These are phyloP conservation scores for Diaperis boleti DNA, from an alignment of 2,888 invertebrate species.

Conservation along the genomic window DNA sequence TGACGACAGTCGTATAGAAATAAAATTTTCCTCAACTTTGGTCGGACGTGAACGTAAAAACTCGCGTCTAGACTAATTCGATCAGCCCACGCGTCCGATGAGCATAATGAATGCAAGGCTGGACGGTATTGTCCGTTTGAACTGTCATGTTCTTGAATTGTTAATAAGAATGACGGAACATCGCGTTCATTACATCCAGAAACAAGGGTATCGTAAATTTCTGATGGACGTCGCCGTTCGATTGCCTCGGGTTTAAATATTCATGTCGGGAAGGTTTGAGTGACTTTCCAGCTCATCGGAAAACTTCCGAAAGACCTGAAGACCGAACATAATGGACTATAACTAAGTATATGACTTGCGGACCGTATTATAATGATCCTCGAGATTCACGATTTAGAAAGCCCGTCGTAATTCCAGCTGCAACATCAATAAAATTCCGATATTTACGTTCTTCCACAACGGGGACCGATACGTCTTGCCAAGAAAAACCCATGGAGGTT, in stretches of 20 bases:
- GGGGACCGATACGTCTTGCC: neutral
- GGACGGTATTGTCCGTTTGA: slow-evolving; percentile 25
- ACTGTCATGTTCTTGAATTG: slow-evolving; percentile 26
- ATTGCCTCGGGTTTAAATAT: neutral
- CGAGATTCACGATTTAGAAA: neutral
- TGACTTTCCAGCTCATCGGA: neutral
- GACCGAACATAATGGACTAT: too few species aligned
- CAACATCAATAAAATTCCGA: neutral
- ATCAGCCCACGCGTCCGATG: slow-evolving; percentile 25
- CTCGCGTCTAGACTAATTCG: slow-evolving; percentile 36
- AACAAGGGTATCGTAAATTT: slow-evolving; percentile 3
- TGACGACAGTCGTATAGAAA: too few species aligned
- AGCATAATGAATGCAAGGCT: slow-evolving; percentile 26
- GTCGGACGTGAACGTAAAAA: slow-evolving; percentile 13
- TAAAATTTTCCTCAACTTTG: neutral
- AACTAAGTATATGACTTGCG: too few species aligned
- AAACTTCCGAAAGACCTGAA: too few species aligned
- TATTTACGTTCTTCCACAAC: neutral
- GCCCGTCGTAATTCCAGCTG: neutral
- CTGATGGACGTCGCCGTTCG: neutral
- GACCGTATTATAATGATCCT: too few species aligned
- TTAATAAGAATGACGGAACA: slow-evolving; percentile 21
- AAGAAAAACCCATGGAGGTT: neutral
- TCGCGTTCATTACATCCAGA: slow-evolving; percentile 7
- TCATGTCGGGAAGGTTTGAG: neutral